A percentile compares a stretch with the other conserved stretches of the same genome.
Evolutionary conservation across 2,797 vertebrate genomes (phyloP).

Genomic region (Phataginus tetradactyla): DNA sequence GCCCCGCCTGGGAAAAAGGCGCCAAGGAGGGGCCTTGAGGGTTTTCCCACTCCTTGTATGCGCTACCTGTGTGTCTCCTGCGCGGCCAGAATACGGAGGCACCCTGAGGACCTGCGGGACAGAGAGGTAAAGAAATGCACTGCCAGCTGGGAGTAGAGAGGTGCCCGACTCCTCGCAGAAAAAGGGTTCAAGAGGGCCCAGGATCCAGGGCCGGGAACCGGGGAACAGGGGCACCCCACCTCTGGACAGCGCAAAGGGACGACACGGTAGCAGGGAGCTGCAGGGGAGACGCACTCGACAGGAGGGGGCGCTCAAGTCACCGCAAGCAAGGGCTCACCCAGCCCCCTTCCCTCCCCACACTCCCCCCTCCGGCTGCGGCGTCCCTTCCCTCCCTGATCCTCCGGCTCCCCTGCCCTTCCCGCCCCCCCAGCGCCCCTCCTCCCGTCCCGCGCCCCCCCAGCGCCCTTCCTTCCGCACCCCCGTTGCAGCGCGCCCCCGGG

Average conservation of each 20-base stretch:
- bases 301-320: background rate
- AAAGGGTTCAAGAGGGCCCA: background rate
- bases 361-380: no score
- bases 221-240: background rate
- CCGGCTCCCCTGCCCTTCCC: rapidly evolving
- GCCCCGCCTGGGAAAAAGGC: no score
- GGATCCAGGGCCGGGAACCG: background rate
- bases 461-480: no score
- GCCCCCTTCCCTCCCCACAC: background rate
- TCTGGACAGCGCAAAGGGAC: background rate
- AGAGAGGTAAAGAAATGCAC: no score
- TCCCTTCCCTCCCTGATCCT: no score
- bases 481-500: background rate
- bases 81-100: no score
- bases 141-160: background rate
- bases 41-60: background rate
- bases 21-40: background rate
- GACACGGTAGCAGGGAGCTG: rapidly evolving
- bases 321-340: background rate
- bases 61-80: background rate
- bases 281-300: background rate
- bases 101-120: no score
- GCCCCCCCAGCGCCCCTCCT: no score
- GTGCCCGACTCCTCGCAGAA: background rate
- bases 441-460: background rate